Evolutionary conservation across 2,888 invertebrate genomes (phyloP).

Genomic region (Cheilosia vulpina): DNA sequence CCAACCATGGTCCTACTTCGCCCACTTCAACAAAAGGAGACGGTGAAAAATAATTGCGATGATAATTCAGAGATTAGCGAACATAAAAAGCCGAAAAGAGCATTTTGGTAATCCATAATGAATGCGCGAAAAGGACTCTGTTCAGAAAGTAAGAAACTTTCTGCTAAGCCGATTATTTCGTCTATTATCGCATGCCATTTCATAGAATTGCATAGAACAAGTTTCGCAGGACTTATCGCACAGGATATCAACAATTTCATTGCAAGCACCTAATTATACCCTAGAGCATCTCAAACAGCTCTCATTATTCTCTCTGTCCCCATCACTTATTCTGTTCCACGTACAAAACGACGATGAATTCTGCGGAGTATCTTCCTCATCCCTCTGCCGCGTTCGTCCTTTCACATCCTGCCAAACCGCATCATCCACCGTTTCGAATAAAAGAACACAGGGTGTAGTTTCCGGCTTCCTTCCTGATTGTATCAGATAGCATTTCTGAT

Average conservation of each 20-base stretch:
- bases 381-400: slow-evolving; percentile 7
- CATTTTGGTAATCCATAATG: slow-evolving; percentile 12
- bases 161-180: slow-evolving; percentile 63
- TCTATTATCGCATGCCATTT: neutral
- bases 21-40: neutral
- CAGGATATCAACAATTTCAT: slow-evolving; percentile 66
- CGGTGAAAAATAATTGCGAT: slow-evolving; percentile 18
- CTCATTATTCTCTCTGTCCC: slow-evolving; percentile 52
- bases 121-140: slow-evolving; percentile 5
- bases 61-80: slow-evolving; percentile 19
- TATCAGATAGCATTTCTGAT: slow-evolving; percentile 36
- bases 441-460: slow-evolving; percentile 45
- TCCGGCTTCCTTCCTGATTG: slow-evolving; percentile 60
- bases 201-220: slow-evolving; percentile 57
- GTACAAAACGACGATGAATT: slow-evolving; percentile 52
- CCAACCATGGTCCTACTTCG: neutral
- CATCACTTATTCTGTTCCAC: neutral
- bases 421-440: slow-evolving; percentile 29
- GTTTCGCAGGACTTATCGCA: slow-evolving; percentile 52
- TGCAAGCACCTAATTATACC: slow-evolving; percentile 67
- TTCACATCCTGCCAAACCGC: slow-evolving; percentile 50
- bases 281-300: slow-evolving; percentile 40
- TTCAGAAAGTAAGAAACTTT: neutral
- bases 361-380: slow-evolving; percentile 50
- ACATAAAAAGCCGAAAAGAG: neutral